Evolutionary conservation across 2,888 invertebrate genomes (phyloP), one percentile per base, ranked within the genome.

Genomic region (Clunio marinus): DNA sequence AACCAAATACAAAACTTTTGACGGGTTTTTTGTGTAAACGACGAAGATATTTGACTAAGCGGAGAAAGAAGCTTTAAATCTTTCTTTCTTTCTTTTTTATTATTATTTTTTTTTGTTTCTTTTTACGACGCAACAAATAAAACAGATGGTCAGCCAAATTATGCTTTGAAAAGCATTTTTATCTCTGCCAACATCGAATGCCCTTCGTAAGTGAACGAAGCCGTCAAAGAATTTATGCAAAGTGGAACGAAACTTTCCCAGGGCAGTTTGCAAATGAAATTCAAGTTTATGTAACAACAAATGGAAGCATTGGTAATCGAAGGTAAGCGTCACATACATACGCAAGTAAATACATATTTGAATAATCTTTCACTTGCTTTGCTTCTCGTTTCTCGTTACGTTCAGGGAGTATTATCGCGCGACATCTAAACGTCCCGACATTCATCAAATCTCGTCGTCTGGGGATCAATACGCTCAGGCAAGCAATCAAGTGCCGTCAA

Each of bases 161-260:
- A 41, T 79, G 78, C 68, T 75, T 76, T 67, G 78, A 79, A 66
- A 76, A 76, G 70, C 73, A 77, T 72, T 77, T 77, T 58, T 79
- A 77, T 71, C 76, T 79, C 66, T 79, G 79, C 72, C 78, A 79
- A 71, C 79, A 79, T 72, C 78, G 78, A 72, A 78, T 79, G 79
- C 79, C 78, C 24, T 78, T 75, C 72, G 79, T 79, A 63, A 79
- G 76, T 70, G 78, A 76, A 68, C 76, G 73, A 68, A 78, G 78
- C 73, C 79, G 79, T n/a, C 73, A 75, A 51, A 77, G 76, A 71
- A 75, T 79, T 69, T 79, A 79, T 72, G 72, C 74, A 69, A 76
- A 77, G 46, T 79, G 79, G 79, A 79, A 79, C 71, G 74, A 74
- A 70, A 79, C 79, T 27, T 79, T 75, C 72, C 79, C 79, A 35